Evolutionary conservation across 2,113 vertebrate species (phyloP).

Genomic region (Collichthys lucidus): DNA sequence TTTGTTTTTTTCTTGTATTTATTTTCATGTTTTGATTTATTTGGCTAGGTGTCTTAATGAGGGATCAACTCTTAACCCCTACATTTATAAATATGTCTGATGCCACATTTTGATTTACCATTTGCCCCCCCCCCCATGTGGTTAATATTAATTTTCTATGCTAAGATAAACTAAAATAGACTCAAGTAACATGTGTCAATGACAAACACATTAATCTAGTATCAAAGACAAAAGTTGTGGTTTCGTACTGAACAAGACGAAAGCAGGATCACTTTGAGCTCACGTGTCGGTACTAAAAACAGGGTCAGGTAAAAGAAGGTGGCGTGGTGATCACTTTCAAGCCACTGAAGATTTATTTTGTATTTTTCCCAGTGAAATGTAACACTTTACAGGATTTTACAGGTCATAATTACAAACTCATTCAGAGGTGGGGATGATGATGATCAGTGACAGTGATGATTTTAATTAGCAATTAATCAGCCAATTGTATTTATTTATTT

Average conservation of each 20-base stretch:
- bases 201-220: conserved; percentile 55
- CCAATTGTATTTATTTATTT: background rate
- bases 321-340: background rate
- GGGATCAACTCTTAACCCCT: conserved; percentile 70
- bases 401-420: background rate
- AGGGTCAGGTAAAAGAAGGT: background rate
- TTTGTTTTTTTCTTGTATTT: conserved; percentile 57
- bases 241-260: background rate
- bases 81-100: conserved; percentile 68
- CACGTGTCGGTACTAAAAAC: background rate
- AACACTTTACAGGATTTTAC: background rate
- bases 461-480: background rate
- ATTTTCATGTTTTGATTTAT: conserved; percentile 35
- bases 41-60: conserved; percentile 56
- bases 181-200: conserved; percentile 27
- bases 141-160: conserved; percentile 62
- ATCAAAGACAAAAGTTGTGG: conserved; percentile 30
- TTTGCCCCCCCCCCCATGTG: conserved; percentile 58
- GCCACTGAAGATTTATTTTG: background rate
- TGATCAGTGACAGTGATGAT: background rate
- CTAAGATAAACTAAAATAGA: conserved; percentile 68
- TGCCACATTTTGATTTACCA: conserved; percentile 68
- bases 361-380: background rate
- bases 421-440: background rate
- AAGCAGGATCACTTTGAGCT: conserved; percentile 15